Percentiles rank a stretch among this genome's conserved stretches.
These are phyloP conservation scores for Zhuqinia jingwanae DNA, from an alignment of 2,888 invertebrate species.

Conservation along the genomic window DNA sequence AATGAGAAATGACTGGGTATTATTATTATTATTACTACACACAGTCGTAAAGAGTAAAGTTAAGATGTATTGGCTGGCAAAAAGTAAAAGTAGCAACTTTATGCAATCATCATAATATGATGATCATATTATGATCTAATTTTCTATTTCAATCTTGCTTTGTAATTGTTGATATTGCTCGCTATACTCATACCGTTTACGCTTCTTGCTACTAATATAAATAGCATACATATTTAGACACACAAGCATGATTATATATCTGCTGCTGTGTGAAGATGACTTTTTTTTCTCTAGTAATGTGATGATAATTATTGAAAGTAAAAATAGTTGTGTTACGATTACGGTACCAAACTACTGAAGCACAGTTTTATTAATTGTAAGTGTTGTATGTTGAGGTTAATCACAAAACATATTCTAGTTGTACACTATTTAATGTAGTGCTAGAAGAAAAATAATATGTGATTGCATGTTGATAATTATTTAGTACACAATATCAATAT, in stretches of 20 bases:
- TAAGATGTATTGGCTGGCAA: background rate
- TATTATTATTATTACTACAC: no score
- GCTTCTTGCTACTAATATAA: background rate
- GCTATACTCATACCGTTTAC: slow-evolving; percentile 15
- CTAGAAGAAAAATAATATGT: slow-evolving; percentile 12
- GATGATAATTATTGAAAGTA: slow-evolving; percentile 13
- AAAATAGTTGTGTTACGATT: background rate
- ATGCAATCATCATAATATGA: slow-evolving; percentile 19
- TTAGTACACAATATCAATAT: background rate
- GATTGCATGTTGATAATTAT: slow-evolving; percentile 25
- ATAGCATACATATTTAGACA: background rate
- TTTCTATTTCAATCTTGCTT: background rate
- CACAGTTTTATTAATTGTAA: background rate
- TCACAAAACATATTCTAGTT: background rate
- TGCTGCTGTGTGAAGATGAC: slow-evolving; percentile 16
- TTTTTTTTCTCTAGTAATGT: slow-evolving; percentile 3
- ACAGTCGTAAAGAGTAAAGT: no score
- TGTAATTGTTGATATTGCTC: background rate
- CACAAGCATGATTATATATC: no score
- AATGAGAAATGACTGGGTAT: background rate
- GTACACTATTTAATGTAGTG: slow-evolving; percentile 11
- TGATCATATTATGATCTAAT: background rate
- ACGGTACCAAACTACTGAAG: background rate
- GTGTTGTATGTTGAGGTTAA: background rate
- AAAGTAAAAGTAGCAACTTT: background rate